Evolutionary conservation across 2,888 invertebrate species (phyloP).

Genomic region (Dryobota labecula): DNA sequence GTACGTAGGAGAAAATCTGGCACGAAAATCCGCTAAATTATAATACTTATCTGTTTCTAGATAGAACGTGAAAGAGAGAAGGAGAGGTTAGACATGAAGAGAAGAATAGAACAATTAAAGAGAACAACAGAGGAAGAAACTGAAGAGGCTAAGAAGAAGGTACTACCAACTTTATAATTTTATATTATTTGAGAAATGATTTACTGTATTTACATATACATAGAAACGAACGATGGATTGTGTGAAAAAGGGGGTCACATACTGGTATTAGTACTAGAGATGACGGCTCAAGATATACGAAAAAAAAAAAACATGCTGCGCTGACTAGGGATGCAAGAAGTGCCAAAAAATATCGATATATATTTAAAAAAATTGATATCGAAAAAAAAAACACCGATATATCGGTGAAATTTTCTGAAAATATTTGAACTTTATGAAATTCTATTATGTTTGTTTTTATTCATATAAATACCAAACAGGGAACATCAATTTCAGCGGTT

Average conservation of each 20-base stretch:
- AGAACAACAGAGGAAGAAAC: slow-evolving; percentile 96
- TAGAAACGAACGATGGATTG: not conserved
- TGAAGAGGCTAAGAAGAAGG: slow-evolving; percentile 96
- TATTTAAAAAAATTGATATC: too few species aligned
- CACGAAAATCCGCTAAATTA: not conserved
- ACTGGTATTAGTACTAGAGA: too few species aligned
- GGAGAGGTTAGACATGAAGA: slow-evolving; percentile 96
- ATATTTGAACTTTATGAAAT: too few species aligned
- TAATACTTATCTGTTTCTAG: slow-evolving; percentile 78
- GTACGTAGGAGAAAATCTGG: not conserved
- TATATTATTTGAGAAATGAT: not conserved
- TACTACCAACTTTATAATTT: not conserved
- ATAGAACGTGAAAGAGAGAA: slow-evolving; percentile 97
- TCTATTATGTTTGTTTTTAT: too few species aligned
- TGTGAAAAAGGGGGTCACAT: not conserved
- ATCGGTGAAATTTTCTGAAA: too few species aligned
- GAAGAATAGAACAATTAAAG: slow-evolving; percentile 96
- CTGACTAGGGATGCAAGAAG: too few species aligned
- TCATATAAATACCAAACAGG: too few species aligned
- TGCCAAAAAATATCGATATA: too few species aligned
- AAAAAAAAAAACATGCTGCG: not conserved
- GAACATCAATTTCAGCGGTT: too few species aligned
- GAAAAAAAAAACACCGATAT: too few species aligned
- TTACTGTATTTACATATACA: not conserved
- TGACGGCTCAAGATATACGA: not conserved